Evolutionary conservation across 2,888 invertebrate genomes (phyloP).

Genomic region (Geophilus truncorum): DNA sequence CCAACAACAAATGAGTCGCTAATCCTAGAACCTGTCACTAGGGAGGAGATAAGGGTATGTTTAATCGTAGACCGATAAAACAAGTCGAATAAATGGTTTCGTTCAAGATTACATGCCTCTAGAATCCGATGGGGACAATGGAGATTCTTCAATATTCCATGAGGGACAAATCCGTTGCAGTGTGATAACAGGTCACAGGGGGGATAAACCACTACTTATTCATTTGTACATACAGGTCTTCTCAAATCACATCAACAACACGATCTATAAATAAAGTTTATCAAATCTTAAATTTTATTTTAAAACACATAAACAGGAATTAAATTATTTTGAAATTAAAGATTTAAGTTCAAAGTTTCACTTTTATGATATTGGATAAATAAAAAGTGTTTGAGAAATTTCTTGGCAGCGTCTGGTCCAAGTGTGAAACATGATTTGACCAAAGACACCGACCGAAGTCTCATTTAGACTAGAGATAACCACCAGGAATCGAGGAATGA

Average conservation of each 20-base stretch:
- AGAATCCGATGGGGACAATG: background rate
- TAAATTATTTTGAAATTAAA: too few relatives aligned
- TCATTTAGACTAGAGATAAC: too few relatives aligned
- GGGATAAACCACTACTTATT: background rate
- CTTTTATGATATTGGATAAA: too few relatives aligned
- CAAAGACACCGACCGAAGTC: too few relatives aligned
- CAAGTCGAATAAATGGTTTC: background rate
- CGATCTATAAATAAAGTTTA: too few relatives aligned
- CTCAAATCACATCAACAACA: background rate
- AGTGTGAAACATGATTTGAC: too few relatives aligned
- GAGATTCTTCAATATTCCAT: constrained; percentile 11
- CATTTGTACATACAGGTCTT: background rate
- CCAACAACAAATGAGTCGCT: background rate
- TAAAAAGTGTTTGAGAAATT: too few relatives aligned
- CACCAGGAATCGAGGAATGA: too few relatives aligned
- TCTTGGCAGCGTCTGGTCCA: too few relatives aligned
- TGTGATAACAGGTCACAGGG: constrained; percentile 2
- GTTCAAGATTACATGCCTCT: constrained; percentile 4
- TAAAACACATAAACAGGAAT: too few relatives aligned
- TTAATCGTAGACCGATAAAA: background rate
- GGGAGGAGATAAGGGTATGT: background rate
- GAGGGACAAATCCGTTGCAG: constrained; percentile 15
- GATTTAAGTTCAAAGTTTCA: too few relatives aligned
- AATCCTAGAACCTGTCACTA: background rate
- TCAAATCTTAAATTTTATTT: too few relatives aligned